Conservation (phyloP, 2,797 vertebrate genomes). For the Premnoplex brunnescens region DNA sequence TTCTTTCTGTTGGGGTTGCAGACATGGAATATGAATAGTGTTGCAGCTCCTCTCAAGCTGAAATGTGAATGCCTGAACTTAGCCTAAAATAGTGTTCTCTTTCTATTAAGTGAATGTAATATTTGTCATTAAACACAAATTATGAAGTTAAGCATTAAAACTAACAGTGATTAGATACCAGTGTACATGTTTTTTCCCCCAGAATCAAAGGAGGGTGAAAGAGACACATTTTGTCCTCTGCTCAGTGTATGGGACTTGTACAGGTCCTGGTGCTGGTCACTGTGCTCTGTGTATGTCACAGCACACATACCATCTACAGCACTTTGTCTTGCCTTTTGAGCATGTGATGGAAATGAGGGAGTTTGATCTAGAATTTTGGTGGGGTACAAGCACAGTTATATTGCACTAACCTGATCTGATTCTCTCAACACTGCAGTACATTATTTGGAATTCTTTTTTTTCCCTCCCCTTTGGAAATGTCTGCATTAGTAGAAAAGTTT, state of each 20-base stretch:
- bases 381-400: neutral
- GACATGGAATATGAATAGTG: neutral
- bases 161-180: neutral
- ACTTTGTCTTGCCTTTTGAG: neutral
- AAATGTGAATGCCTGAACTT: neutral
- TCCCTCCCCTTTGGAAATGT: neutral
- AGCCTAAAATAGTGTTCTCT: neutral
- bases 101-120: neutral
- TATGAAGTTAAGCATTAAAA: neutral
- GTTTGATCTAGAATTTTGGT: neutral
- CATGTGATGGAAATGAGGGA: neutral
- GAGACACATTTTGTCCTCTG: neutral
- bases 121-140: neutral
- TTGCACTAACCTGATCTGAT: neutral
- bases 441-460: neutral
- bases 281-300: neutral
- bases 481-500: neutral
- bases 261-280: neutral
- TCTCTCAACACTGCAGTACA: neutral
- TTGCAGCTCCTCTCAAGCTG: neutral
- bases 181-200: accelerated
- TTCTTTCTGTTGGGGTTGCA: neutral
- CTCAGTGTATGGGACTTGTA: accelerated
- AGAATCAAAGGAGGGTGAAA: neutral
- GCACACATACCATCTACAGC: neutral